Base-by-base conservation (phyloP, 2,113 vertebrate genomes). In the Castor canadensis region DNA sequence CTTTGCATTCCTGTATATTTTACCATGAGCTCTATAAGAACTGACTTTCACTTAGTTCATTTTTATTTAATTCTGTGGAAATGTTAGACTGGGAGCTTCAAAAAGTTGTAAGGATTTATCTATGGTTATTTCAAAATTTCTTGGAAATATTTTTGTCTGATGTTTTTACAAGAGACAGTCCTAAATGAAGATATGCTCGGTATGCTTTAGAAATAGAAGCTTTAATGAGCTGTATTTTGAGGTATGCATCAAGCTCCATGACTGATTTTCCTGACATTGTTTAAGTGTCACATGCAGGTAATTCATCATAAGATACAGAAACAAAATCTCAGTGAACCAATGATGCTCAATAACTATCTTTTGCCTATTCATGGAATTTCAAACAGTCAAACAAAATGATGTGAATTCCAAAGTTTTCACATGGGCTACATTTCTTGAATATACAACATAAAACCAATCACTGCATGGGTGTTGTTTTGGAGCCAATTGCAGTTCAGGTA, bases 301-400 rank as follows among this genome's bases (percentile, higher is more conserved):
- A 84, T 69, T 90, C 20, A 40, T 84, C n/a, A 45, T 67, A 43
- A 87, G 8, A 52, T 88, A 40, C 30, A 66, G n/a, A 87, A 91
- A 82, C 15, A 91, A 49, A 95, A 32, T 76, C n/a, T 45, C 45
- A 92, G 16, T 83, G 26, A 87, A 38, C 32, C 54, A 40, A 49
- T 88, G 30, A 58, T 84, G 26, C 6, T 86, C 71, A 83, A 1
- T 87, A 80, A 45, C 3, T 43, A 11, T 43, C 43, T 86, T 89
- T 90, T 93, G 15, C 24, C 77, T 66, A 79, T 79, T 90, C 32
- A 64, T 54, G 40, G 54, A 81, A 80, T 94, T 95, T 88, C 72
- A 95, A 6, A 71, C 67, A 96, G 66, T 75, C 69, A 93, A 84
- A 73, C 47, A 79, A 87, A 96, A 60, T 82, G 20, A 43, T 28